Conservation (phyloP, 2,888 invertebrate genomes). For the Dryomyza anilis region DNA sequence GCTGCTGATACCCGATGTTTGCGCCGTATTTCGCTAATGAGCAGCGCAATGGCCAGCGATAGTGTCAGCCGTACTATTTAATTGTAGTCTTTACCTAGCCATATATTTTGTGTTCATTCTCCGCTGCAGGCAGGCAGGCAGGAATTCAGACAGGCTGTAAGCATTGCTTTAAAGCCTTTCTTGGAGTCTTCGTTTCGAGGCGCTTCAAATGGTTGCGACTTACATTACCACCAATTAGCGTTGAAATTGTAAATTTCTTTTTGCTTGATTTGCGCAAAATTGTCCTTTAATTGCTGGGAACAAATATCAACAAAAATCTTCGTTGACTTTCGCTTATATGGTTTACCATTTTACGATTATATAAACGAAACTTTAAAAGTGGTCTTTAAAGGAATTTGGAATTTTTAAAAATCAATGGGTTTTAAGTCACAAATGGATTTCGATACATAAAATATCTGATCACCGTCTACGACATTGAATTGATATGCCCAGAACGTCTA, state of each 20-base stretch:
- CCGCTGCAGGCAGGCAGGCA: not conserved
- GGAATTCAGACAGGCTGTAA: too few species aligned
- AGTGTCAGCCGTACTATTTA: constrained; percentile 5
- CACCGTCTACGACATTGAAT: too few species aligned
- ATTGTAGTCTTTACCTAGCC: not conserved
- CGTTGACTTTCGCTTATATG: not conserved
- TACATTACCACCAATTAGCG: constrained; percentile 21
- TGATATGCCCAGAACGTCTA: too few species aligned
- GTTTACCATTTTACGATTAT: not conserved
- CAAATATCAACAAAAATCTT: not conserved
- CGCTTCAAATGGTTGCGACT: constrained; percentile 11
- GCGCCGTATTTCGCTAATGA: not conserved
- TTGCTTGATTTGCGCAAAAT: not conserved
- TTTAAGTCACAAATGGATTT: too few species aligned
- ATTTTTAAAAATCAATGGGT: too few species aligned
- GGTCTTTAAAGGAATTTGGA: too few species aligned
- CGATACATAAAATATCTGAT: too few species aligned
- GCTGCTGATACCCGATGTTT: not conserved
- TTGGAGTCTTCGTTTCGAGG: not conserved
- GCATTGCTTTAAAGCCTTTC: not conserved
- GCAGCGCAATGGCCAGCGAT: not conserved
- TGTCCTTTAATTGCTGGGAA: not conserved
- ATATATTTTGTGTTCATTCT: not conserved
- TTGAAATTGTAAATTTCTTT: not conserved
- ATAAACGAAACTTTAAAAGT: too few species aligned